Evolutionary conservation across 2,113 vertebrate genomes (phyloP), one percentile per base, ranked within the genome.

Genomic region (Ivindomyrus marchei): DNA sequence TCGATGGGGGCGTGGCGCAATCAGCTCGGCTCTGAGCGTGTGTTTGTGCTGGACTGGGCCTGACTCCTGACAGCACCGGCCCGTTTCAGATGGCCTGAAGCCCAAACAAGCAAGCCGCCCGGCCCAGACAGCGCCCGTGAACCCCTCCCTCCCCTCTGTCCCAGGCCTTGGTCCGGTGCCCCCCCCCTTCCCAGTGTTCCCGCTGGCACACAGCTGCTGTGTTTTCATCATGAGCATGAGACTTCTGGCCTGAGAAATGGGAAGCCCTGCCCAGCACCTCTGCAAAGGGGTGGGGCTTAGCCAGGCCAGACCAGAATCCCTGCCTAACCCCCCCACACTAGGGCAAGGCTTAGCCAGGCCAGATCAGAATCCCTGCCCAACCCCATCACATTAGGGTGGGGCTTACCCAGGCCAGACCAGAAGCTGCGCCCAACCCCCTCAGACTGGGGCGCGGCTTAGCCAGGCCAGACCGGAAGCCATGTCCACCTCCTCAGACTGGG

Each of bases 51-150:
- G 11, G 13, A 6, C 74, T 13, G 13, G 74, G 74, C 15, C 36
- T 6, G 74, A 80, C 56, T 31, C 15, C 39, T n/a, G 27, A 46
- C 1, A 21, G 53, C 84, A 17, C 3, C 3, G 31, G 85, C 58
- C 58, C 2, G 36, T 42, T 66, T 87, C 84, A 77, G 47, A 27
- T 45, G 85, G 56, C 53, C 27, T 21, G 47, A 74, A 86, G 58
- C 58, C 46, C 89, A 90, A 87, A 87, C 74, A 80, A 80, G 74
- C 74, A 36, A 19, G 31, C 74, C 36, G 17, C 74, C 8, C 6
- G 3, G 31, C 36, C 11, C 74, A 42, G 74, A 1, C 31, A 42
- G 13, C 11, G 11, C 70, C 31, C 1, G 13, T 36, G 3, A 3
- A 10, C 31, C 70, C 31, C 31, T 39, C 70, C 70, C 31, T 17